These are phyloP conservation scores for Antechinus flavipes DNA, from an alignment of 2,113 vertebrate species.

Conservation along the genomic window DNA sequence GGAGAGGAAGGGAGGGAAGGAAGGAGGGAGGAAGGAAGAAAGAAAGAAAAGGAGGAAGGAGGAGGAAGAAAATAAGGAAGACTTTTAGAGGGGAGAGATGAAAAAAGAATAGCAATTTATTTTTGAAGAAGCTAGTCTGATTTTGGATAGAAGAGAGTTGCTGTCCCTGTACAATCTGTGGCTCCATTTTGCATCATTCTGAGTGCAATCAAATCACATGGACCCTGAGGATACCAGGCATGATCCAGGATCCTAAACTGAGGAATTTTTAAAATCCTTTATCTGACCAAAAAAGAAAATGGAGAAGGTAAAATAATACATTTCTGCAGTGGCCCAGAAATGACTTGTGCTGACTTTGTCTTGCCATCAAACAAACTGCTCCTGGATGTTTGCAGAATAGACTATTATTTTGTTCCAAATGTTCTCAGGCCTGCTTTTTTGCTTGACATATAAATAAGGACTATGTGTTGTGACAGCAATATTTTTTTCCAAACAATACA, in stretches of 20 bases:
- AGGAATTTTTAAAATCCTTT: not conserved
- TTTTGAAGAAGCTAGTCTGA: not conserved
- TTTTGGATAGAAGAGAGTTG: not conserved
- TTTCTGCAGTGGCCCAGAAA: not conserved
- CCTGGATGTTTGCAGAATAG: not conserved
- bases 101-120: not conserved
- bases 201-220: not conserved
- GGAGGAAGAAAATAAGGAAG: no score
- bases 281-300: not conserved
- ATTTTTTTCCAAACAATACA: conserved; percentile 35
- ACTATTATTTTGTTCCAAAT: conserved; percentile 47
- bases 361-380: not conserved
- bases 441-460: conserved; percentile 17
- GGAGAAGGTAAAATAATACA: not conserved
- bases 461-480: not conserved
- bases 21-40: not conserved
- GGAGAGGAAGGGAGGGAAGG: no score
- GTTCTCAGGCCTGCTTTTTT: conserved; percentile 4
- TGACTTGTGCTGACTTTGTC: not conserved
- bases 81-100: not conserved
- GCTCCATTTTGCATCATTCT: not conserved
- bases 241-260: not conserved
- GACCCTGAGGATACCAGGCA: not conserved
- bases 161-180: not conserved
- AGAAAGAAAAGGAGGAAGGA: no score